Conservation (phyloP, 2,888 invertebrate genomes). For the Pseudolycoriella hygida region DNA sequence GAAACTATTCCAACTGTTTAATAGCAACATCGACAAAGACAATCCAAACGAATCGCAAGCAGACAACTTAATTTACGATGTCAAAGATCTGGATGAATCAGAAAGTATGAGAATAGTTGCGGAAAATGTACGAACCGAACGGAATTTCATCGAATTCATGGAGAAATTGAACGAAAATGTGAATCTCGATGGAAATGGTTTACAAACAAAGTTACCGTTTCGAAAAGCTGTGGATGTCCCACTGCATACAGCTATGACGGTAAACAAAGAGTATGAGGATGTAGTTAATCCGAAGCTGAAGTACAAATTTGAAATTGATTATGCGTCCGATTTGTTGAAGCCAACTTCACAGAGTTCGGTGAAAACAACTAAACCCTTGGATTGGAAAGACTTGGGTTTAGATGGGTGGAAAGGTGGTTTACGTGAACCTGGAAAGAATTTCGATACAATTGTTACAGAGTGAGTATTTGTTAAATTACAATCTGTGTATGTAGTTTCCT, state of each 20-base stretch:
- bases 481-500: too few relatives aligned
- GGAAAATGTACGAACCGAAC: slow-evolving; percentile 14
- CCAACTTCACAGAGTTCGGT: background rate
- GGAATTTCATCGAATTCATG: slow-evolving; percentile 12
- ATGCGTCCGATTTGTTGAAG: background rate
- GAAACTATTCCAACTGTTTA: background rate
- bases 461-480: background rate
- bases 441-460: background rate
- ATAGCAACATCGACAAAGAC: background rate
- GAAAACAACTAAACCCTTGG: slow-evolving; percentile 8
- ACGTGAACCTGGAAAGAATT: background rate
- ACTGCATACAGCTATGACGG: background rate
- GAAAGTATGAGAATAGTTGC: slow-evolving; percentile 8
- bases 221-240: too few relatives aligned
- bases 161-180: slow-evolving; percentile 11
- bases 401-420: slow-evolving; percentile 22
- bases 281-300: background rate
- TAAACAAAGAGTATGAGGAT: slow-evolving; percentile 2
- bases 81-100: slow-evolving; percentile 4
- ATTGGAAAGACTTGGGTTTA: slow-evolving; percentile 20
- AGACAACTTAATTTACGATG: background rate
- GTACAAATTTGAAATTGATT: background rate
- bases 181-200: background rate
- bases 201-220: background rate
- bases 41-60: background rate